phyloP scores from a whole-genome alignment of 2,113 vertebrate genomes.

The Shinisaurus crocodilurus region DNA sequence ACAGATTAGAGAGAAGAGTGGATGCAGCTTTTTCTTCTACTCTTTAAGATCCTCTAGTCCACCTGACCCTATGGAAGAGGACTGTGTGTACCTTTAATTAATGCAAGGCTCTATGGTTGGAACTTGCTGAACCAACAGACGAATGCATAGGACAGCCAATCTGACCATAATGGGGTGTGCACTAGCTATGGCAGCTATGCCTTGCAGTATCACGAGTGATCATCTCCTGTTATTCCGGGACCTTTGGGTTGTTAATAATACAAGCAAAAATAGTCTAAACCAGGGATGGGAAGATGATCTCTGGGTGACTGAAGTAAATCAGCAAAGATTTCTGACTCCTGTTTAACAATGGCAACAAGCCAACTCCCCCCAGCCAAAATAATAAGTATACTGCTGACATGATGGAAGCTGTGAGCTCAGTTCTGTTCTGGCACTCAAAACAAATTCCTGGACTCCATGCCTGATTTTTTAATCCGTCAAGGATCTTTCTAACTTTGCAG shows the following conservation, averaged over 20 bases:
- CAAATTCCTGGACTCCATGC: no score
- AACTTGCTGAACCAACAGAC: not conserved
- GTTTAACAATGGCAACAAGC: no score
- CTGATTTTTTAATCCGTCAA: not conserved
- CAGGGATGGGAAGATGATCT: no score
- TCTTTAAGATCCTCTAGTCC: not conserved
- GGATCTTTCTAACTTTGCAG: not conserved
- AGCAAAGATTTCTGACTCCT: no score
- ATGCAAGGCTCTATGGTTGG: no score
- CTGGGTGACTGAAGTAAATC: no score
- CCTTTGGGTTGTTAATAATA: not conserved
- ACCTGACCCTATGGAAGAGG: not conserved
- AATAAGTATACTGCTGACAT: no score
- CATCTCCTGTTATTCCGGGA: not conserved
- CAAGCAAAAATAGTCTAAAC: not conserved
- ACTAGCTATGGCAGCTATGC: not conserved
- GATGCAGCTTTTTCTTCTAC: not conserved
- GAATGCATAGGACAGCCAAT: not conserved
- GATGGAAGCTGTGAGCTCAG: no score
- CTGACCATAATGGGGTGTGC: not conserved
- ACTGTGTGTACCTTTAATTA: not conserved
- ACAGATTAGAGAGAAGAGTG: not conserved
- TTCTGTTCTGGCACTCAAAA: no score
- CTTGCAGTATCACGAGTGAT: not conserved
- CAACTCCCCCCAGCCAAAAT: no score